Conservation (phyloP, 2,888 invertebrate species). For the Brachyopa scutellaris region DNA sequence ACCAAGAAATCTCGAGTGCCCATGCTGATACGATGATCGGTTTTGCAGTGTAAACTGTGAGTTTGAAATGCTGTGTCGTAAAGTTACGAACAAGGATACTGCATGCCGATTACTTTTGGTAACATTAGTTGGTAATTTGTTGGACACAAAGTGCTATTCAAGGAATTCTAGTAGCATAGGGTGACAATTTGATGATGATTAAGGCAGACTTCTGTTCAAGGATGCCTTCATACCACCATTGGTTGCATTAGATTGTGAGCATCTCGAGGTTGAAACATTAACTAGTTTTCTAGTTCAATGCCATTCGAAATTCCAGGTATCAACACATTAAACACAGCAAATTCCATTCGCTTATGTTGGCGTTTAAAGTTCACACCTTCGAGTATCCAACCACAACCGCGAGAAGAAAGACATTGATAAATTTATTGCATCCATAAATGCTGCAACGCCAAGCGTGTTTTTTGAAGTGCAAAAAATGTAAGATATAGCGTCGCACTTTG, state of each 20-base stretch:
- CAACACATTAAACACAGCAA: no score
- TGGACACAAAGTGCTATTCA: neutral
- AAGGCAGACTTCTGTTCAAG: slow-evolving; percentile 53
- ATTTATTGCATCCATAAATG: slow-evolving; percentile 14
- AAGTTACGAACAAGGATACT: slow-evolving; percentile 35
- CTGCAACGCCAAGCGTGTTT: neutral
- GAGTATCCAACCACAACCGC: neutral
- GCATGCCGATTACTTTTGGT: slow-evolving; percentile 55
- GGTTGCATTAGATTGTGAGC: neutral
- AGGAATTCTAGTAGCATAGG: slow-evolving; percentile 28
- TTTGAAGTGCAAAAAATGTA: neutral
- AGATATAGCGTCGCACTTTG: neutral
- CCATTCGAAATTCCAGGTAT: no score
- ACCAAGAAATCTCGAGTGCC: slow-evolving; percentile 9
- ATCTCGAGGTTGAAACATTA: neutral
- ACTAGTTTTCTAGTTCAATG: no score
- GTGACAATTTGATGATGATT: slow-evolving; percentile 63
- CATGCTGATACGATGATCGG: slow-evolving; percentile 67
- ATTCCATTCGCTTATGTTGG: no score
- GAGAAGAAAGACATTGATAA: neutral
- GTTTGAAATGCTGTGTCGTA: slow-evolving; percentile 21
- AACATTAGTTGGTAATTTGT: slow-evolving; percentile 17
- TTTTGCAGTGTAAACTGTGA: slow-evolving; percentile 42
- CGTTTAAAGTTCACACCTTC: neutral
- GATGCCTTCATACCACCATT: neutral